Base-by-base conservation (phyloP, 2,797 vertebrate species). In the Geotrypetes seraphini region DNA sequence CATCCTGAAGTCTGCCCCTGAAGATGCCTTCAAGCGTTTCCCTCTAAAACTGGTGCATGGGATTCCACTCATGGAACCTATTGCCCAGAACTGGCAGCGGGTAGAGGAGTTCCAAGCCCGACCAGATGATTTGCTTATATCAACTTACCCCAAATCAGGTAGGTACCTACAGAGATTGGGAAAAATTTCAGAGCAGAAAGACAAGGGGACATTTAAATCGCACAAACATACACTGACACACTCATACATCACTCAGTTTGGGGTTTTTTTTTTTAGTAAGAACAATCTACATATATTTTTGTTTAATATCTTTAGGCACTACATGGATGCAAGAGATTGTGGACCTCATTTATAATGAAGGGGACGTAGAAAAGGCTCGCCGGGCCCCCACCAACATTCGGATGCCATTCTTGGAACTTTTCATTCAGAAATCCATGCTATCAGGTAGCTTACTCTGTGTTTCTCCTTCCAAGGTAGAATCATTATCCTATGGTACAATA, bases 91-190 rank as follows among this genome's bases (percentile, higher is more conserved):
- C 40, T 88, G 74, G 75, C 74, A 76, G 34, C 40, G 40, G 3
- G 30, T 89, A 35, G 74, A 59, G 37, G 60, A 52, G 43, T 89
- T 90, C 52, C 5, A 43, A 27, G 86, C 88, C 0, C 68, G 84
- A 31, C 67, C 83, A 5, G 76, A 76, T 1, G 88, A 89, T 53
- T 33, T 88, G 14, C 74, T 90, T 29, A 84, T 90, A 22, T 66
- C 83, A 29, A 88, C 88, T 23, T 90, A 89, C 43, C 88, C 88
- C 14, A 89, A 89, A 84, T 83, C 87, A 76, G 88, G 88, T 89
- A 71, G 43, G 30, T 28, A 13, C 56, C 45, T 19, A 17, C n/a
- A n/a, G n/a, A n/a, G n/a, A n/a, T n/a, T n/a, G n/a, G n/a, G n/a
- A n/a, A n/a, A n/a, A n/a, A n/a, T n/a, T n/a, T n/a, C n/a, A n/a